Conservation (phyloP, 2,797 vertebrate species). For the Dallia pectoralis region DNA sequence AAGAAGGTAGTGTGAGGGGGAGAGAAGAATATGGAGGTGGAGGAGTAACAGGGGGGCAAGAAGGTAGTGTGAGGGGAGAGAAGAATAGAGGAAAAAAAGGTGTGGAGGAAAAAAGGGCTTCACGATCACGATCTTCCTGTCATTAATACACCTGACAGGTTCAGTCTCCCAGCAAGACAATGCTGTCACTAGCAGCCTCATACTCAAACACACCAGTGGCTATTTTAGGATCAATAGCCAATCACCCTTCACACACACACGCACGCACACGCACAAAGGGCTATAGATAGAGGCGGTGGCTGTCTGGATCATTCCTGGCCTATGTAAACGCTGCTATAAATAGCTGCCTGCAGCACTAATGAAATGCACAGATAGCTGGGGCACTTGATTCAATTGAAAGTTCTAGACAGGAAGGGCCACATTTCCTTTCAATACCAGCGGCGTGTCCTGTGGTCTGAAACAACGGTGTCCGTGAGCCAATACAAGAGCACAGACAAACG, state of each 20-base stretch:
- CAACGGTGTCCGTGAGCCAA: conserved; percentile 15
- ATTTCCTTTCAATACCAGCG: conserved; percentile 36
- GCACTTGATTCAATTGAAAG: conserved; percentile 43
- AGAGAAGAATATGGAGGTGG: too few relatives aligned
- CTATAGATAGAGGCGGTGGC: conserved; percentile 46
- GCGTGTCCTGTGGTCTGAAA: conserved; percentile 24
- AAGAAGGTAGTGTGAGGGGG: neutral
- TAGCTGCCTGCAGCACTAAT: conserved; percentile 42
- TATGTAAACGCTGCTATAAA: conserved; percentile 50
- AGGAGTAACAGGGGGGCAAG: neutral
- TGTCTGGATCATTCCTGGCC: conserved; percentile 40
- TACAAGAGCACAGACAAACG: neutral
- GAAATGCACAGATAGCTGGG: conserved; percentile 48
- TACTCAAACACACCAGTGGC: conserved; percentile 24
- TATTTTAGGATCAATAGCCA: conserved; percentile 51
- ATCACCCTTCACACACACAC: conserved; percentile 27
- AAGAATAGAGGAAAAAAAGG: neutral
- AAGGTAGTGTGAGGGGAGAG: neutral
- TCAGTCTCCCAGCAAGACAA: conserved; percentile 21
- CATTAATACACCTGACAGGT: conserved; percentile 26
- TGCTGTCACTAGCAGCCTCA: conserved; percentile 29
- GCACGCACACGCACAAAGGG: conserved; percentile 29
- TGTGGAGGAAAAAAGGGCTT: neutral
- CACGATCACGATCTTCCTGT: conserved; percentile 16
- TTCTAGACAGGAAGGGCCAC: conserved; percentile 30